Percentiles rank a stretch among this genome's conserved stretches.
phyloP scores from a whole-genome alignment of 2,888 invertebrate species.

The Brenthis ino region DNA sequence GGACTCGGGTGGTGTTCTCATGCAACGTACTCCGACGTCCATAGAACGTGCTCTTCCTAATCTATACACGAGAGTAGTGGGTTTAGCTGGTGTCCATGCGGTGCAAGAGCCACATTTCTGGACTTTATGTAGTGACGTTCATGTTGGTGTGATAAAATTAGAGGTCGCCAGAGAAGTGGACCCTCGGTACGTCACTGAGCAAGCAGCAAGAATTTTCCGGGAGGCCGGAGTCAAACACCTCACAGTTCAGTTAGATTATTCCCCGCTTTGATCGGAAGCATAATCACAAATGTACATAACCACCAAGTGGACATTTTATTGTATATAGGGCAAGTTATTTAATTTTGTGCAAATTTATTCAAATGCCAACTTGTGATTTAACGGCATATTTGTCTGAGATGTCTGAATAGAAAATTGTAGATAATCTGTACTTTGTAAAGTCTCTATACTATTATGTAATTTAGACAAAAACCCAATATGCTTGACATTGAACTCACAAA shows the following conservation, averaged over 20 bases:
- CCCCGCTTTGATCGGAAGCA: slow-evolving; percentile 79
- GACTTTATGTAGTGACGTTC: slow-evolving; percentile 97
- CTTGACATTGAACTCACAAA: background rate
- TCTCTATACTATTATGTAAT: background rate
- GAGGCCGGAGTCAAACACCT: slow-evolving; percentile 95
- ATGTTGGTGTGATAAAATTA: slow-evolving; percentile 95
- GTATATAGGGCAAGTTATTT: slow-evolving; percentile 38
- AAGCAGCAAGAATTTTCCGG: slow-evolving; percentile 96
- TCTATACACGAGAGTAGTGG: slow-evolving; percentile 94
- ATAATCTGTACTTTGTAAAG: background rate
- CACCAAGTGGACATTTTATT: slow-evolving; percentile 34
- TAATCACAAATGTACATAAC: slow-evolving; percentile 53
- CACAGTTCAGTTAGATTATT: slow-evolving; percentile 96
- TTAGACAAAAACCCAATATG: background rate
- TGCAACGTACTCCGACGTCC: slow-evolving; percentile 95
- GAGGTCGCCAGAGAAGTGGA: slow-evolving; percentile 97
- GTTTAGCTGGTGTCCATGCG: slow-evolving; percentile 96
- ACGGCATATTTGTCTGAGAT: background rate
- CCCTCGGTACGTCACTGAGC: slow-evolving; percentile 94
- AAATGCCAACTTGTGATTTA: background rate
- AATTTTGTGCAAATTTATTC: slow-evolving; percentile 29
- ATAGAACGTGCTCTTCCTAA: slow-evolving; percentile 92
- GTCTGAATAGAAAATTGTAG: slow-evolving; percentile 2
- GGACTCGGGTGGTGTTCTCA: slow-evolving; percentile 94
- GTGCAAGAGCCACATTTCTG: slow-evolving; percentile 99